These are phyloP conservation scores for Microcebus jonahi DNA, from an alignment of 2,113 vertebrate species.

Conservation along the genomic window DNA sequence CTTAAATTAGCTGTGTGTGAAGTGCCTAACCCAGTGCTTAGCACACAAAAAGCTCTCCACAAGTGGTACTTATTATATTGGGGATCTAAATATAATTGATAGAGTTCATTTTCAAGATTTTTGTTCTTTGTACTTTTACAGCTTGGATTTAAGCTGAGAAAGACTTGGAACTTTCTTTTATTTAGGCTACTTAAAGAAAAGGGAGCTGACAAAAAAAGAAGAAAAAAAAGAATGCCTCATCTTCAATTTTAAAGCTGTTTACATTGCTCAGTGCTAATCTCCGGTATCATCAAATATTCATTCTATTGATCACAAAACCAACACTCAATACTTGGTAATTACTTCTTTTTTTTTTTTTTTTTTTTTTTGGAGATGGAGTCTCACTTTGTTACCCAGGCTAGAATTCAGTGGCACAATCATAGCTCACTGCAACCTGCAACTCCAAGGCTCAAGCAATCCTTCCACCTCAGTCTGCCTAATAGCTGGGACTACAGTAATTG, in stretches of 20 bases:
- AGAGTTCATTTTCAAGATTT: constrained; percentile 4
- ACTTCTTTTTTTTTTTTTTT: no score
- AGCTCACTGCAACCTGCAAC: no score
- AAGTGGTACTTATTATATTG: neutral
- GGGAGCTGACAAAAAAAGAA: neutral
- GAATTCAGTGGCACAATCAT: no score
- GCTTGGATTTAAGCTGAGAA: neutral
- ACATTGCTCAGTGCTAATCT: neutral
- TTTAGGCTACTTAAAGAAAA: neutral
- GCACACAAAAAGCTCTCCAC: neutral
- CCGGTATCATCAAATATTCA: neutral
- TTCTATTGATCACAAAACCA: neutral
- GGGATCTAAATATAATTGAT: neutral
- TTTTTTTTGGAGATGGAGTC: no score
- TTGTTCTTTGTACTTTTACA: constrained; percentile 19
- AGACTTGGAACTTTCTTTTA: neutral
- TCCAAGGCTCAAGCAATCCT: no score
- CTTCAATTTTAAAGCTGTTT: neutral
- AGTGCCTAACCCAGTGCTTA: neutral
- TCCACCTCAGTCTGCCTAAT: no score
- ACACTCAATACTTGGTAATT: neutral
- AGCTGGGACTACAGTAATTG: no score
- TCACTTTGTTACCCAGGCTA: no score
- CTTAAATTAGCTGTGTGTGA: neutral
- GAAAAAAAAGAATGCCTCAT: neutral